These are phyloP conservation scores for Lamprologus callipterus DNA, from an alignment of 2,113 vertebrate species.

Conservation along the genomic window DNA sequence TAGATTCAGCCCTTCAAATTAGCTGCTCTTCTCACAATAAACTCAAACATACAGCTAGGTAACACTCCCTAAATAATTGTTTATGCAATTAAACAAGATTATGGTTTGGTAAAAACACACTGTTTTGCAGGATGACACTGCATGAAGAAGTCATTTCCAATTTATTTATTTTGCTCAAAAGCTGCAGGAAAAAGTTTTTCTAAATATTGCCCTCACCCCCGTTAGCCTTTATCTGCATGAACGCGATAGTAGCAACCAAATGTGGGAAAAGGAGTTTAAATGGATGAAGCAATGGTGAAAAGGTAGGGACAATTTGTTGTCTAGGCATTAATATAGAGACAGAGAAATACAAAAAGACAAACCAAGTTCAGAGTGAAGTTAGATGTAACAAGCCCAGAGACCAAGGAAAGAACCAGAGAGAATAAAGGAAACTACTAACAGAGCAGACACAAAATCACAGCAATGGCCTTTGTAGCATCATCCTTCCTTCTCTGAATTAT, in stretches of 20 bases:
- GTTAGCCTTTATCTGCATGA: neutral
- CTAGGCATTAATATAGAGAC: neutral
- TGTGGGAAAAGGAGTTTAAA: neutral
- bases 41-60: neutral
- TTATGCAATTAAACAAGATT: neutral
- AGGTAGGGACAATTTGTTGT: neutral
- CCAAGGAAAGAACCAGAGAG: neutral
- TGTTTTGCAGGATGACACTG: neutral
- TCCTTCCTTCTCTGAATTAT: neutral
- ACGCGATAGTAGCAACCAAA: neutral
- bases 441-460: neutral
- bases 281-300: neutral
- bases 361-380: neutral
- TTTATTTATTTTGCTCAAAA: neutral
- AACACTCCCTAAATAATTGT: neutral
- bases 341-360: neutral
- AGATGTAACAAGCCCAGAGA: neutral
- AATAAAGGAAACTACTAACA: neutral
- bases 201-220: neutral
- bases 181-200: neutral
- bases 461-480: neutral
- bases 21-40: neutral
- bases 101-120: neutral
- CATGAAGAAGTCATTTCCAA: accelerated
- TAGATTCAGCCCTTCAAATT: neutral